Evolutionary conservation across 2,113 vertebrate genomes (phyloP).

Genomic region (Turdus rufiventris): DNA sequence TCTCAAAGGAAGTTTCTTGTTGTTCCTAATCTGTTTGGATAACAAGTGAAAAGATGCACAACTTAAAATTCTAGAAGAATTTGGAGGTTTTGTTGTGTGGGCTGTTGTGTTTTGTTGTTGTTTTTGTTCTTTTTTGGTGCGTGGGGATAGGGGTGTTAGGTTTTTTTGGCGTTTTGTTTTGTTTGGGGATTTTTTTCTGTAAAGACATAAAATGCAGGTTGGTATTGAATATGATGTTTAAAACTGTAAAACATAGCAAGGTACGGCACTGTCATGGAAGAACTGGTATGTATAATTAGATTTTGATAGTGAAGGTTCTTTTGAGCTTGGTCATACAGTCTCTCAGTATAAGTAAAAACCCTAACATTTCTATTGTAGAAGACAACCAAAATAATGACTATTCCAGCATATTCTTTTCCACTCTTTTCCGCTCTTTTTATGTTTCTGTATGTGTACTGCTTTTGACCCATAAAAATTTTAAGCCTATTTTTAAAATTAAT

Average conservation of each 20-base stretch:
- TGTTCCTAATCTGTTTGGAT: background rate
- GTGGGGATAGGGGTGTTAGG: background rate
- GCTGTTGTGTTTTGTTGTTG: background rate
- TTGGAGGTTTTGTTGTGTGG: background rate
- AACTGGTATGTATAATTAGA: background rate
- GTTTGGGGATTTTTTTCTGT: background rate
- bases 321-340: background rate
- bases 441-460: background rate
- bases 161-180: background rate
- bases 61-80: background rate
- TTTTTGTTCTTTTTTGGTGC: accelerated
- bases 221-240: background rate
- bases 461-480: background rate
- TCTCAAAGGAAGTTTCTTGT: background rate
- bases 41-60: background rate
- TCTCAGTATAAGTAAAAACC: background rate
- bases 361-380: background rate
- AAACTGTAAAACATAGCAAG: background rate
- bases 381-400: background rate
- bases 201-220: background rate
- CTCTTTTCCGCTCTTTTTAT: background rate
- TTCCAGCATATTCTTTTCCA: background rate
- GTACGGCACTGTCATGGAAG: background rate
- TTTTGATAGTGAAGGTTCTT: background rate
- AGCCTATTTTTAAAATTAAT: background rate